These are phyloP conservation scores for Drosophila carrolli DNA, from an alignment of 1,140 invertebrate species.

Conservation along the genomic window DNA sequence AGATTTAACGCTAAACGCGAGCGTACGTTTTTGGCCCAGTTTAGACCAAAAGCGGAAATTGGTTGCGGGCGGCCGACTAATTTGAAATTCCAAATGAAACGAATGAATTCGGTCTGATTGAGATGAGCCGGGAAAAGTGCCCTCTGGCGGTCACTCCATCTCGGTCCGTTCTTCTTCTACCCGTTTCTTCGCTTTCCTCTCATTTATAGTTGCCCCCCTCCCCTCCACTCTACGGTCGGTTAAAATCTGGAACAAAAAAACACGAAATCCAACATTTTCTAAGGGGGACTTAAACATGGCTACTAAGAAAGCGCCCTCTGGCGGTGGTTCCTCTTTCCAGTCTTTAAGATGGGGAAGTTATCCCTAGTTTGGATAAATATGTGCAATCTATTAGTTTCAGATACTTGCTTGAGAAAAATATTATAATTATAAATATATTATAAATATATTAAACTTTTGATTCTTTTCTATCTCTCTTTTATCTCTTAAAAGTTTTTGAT, in stretches of 20 bases:
- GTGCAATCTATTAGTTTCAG: too few species aligned
- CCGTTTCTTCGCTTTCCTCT: background rate
- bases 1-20: constrained; percentile 38
- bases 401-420: too few species aligned
- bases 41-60: constrained; percentile 39
- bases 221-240: background rate
- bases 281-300: background rate
- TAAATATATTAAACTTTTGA: too few species aligned
- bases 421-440: too few species aligned
- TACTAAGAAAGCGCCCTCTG: background rate
- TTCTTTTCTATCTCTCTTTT: too few species aligned
- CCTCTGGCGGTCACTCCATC: constrained; percentile 13
- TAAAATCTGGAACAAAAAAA: constrained; percentile 23
- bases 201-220: background rate
- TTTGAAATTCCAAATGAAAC: constrained; percentile 46
- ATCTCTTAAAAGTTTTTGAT: too few species aligned
- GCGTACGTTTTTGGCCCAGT: constrained; percentile 42
- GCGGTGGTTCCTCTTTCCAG: constrained; percentile 1
- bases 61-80: constrained; percentile 32
- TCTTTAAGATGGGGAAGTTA: background rate
- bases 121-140: constrained; percentile 36
- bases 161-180: constrained; percentile 1
- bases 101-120: constrained; percentile 41
- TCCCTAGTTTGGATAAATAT: too few species aligned
- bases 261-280: constrained; percentile 13